phyloP scores from a whole-genome alignment of 2,113 vertebrate genomes.

The Ptilorrhoa leucosticta region DNA sequence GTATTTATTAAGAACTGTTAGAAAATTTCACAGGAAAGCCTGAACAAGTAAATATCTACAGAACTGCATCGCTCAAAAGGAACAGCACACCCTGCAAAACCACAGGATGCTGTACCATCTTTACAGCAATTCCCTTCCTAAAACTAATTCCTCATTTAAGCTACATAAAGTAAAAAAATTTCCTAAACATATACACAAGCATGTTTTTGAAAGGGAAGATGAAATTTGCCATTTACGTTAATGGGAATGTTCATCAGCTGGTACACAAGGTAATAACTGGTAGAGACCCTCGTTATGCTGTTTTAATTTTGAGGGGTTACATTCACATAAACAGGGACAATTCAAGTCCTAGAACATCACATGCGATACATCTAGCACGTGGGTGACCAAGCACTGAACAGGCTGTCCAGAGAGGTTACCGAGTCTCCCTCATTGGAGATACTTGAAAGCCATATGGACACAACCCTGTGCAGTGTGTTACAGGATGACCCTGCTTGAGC shows the following conservation, averaged over 20 bases:
- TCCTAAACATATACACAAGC: neutral
- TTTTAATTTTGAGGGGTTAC: neutral
- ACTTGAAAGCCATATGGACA: neutral
- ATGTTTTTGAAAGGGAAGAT: neutral
- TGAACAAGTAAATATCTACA: neutral
- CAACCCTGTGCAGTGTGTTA: neutral
- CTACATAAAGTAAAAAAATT: neutral
- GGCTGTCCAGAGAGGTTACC: neutral
- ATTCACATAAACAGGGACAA: neutral
- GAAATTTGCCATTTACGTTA: neutral
- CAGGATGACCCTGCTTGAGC: neutral
- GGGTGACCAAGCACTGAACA: neutral
- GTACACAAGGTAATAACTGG: rapidly evolving
- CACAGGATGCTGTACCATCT: neutral
- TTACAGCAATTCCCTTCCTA: neutral
- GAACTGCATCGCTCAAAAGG: neutral
- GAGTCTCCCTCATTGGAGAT: neutral
- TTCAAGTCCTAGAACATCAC: neutral
- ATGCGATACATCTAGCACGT: neutral
- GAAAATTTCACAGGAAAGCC: neutral
- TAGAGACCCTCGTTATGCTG: neutral
- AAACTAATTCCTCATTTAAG: neutral
- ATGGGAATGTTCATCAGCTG: rapidly evolving
- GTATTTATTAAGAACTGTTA: neutral
- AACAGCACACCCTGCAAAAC: neutral